phyloP scores from a whole-genome alignment of 2,888 invertebrate genomes.

The Cheilosia impressa region DNA sequence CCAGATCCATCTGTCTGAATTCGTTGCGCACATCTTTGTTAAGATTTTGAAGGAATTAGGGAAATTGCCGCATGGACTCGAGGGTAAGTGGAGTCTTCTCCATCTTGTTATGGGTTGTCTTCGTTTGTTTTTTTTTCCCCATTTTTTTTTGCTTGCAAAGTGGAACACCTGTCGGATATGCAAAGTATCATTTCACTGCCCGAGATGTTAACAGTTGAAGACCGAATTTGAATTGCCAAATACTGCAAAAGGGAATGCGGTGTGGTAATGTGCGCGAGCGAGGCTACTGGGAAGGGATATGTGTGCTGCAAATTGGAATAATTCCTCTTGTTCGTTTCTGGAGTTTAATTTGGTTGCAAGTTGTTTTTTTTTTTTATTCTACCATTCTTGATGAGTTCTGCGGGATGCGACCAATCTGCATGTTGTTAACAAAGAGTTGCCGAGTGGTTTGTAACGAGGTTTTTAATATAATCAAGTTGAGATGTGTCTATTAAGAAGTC shows the following conservation, averaged over 20 bases:
- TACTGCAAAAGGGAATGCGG: background rate
- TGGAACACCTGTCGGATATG: slow-evolving; percentile 75
- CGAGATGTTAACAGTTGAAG: slow-evolving; percentile 39
- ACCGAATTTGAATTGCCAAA: slow-evolving; percentile 60
- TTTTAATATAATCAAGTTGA: too few relatives aligned
- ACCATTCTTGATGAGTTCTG: slow-evolving; percentile 18
- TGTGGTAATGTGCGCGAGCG: background rate
- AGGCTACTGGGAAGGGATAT: background rate
- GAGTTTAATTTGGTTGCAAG: slow-evolving; percentile 57
- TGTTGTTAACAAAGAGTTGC: slow-evolving; percentile 38
- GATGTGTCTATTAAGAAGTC: too few relatives aligned
- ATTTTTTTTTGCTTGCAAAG: slow-evolving; percentile 21
- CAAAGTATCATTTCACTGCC: slow-evolving; percentile 56
- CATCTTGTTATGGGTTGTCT: slow-evolving; percentile 55
- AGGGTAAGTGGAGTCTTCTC: slow-evolving; percentile 46
- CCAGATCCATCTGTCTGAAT: slow-evolving; percentile 64
- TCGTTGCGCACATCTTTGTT: slow-evolving; percentile 74
- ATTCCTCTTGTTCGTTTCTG: slow-evolving; percentile 41
- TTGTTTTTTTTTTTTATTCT: slow-evolving; percentile 8
- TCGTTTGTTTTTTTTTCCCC: slow-evolving; percentile 9
- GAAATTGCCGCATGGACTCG: slow-evolving; percentile 10
- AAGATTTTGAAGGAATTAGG: slow-evolving; percentile 71
- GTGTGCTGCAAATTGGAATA: slow-evolving; percentile 51
- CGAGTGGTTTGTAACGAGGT: background rate
- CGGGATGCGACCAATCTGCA: slow-evolving; percentile 52